A percentile compares a stretch with the other conserved stretches of the same genome.
Conservation (phyloP, 2,113 vertebrate species). For the Hystrix cristata region DNA sequence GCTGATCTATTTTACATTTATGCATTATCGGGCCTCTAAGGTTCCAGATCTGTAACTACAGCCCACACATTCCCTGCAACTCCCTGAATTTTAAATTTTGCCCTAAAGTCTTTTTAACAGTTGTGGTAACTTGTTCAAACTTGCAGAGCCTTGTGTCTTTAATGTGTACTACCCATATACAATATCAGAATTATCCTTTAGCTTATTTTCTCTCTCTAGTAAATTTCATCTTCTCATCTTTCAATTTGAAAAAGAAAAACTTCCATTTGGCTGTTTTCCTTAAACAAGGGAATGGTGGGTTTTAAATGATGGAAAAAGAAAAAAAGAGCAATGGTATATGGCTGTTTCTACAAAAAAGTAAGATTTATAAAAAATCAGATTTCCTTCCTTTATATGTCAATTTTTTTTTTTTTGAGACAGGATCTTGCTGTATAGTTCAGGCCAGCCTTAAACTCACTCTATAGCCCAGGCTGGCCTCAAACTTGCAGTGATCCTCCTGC, state of each 20-base stretch:
- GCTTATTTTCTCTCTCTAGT: conserved; percentile 5
- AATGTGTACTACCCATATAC: background rate
- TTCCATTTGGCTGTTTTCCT: conserved; percentile 64
- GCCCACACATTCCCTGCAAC: background rate
- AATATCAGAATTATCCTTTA: conserved; percentile 65
- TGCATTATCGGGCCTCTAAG: background rate
- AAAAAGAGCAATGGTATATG: conserved; percentile 64
- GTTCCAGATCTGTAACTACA: background rate
- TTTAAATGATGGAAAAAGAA: conserved; percentile 67
- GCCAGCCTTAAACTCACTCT: too few species aligned
- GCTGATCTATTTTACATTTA: background rate
- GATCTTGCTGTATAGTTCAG: too few species aligned
- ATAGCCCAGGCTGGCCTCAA: too few species aligned
- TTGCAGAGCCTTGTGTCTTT: conserved; percentile 43
- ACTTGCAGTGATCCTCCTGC: too few species aligned
- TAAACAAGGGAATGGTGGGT: conserved; percentile 46
- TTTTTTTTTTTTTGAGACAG: too few species aligned
- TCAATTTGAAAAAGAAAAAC: background rate
- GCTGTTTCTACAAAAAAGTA: conserved; percentile 59
- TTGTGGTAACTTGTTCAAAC: conserved; percentile 9
- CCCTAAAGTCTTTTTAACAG: conserved; percentile 9
- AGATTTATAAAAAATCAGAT: background rate
- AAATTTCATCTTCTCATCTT: conserved; percentile 69
- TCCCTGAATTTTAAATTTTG: conserved; percentile 7
- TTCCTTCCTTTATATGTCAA: background rate